These are phyloP conservation scores for Gymnocypris eckloni DNA, from an alignment of 2,797 vertebrate genomes.

Conservation along the genomic window DNA sequence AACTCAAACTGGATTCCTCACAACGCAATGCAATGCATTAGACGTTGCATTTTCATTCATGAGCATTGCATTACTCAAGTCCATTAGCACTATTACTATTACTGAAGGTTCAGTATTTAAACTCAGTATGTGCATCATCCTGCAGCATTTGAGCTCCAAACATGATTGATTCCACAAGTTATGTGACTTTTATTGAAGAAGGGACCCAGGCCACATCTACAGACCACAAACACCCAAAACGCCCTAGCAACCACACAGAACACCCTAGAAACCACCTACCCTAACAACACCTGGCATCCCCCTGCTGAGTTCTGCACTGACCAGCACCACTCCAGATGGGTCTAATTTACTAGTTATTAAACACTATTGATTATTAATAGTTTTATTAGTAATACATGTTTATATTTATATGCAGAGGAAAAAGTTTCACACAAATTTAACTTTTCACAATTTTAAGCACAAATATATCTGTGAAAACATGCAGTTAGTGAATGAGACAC, in stretches of 20 bases:
- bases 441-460: too few relatives aligned
- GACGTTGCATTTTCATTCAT: background rate
- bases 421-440: too few relatives aligned
- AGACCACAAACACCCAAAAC: background rate
- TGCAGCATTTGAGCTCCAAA: background rate
- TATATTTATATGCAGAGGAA: too few relatives aligned
- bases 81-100: background rate
- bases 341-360: too few relatives aligned
- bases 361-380: too few relatives aligned
- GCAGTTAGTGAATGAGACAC: background rate
- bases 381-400: too few relatives aligned
- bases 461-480: background rate
- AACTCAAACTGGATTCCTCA: background rate
- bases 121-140: background rate
- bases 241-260: background rate
- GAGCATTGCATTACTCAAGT: background rate
- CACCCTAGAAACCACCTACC: too few relatives aligned
- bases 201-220: background rate
- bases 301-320: too few relatives aligned
- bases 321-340: too few relatives aligned
- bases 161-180: background rate
- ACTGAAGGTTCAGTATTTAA: background rate
- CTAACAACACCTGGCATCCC: too few relatives aligned
- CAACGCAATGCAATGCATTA: background rate
- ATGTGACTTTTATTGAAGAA: background rate